Conservation (phyloP, 2,797 vertebrate species). For the Catamblyrhynchus diadema region DNA sequence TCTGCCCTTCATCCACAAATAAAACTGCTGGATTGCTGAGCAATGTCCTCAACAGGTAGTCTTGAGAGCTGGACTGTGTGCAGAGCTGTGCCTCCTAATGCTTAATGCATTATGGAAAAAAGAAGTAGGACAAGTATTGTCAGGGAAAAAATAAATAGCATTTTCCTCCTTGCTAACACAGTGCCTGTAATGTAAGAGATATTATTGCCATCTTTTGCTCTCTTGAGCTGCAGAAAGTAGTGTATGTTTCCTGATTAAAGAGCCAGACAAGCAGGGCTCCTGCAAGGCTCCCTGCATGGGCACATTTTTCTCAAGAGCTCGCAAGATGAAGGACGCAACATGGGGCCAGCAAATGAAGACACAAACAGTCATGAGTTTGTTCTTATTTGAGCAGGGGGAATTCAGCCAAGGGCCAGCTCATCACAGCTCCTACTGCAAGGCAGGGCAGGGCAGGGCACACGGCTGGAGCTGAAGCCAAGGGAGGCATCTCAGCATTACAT, state of each 20-base stretch:
- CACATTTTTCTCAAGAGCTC: background rate
- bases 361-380: background rate
- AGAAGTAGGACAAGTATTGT: background rate
- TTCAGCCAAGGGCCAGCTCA: background rate
- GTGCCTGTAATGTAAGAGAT: background rate
- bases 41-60: background rate
- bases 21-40: background rate
- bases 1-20: background rate
- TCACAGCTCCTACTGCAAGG: background rate
- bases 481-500: background rate
- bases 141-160: background rate
- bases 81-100: background rate
- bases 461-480: background rate
- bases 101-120: background rate
- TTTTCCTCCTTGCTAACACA: background rate
- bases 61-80: background rate
- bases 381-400: background rate
- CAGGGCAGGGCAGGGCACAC: background rate
- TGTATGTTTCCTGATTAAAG: background rate
- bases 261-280: background rate
- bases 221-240: background rate
- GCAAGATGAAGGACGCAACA: background rate
- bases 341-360: background rate
- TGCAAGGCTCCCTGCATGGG: background rate
- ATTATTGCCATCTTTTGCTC: background rate